Evolutionary conservation across 2,888 invertebrate species (phyloP).

Genomic region (Himalopsyche tibetana): DNA sequence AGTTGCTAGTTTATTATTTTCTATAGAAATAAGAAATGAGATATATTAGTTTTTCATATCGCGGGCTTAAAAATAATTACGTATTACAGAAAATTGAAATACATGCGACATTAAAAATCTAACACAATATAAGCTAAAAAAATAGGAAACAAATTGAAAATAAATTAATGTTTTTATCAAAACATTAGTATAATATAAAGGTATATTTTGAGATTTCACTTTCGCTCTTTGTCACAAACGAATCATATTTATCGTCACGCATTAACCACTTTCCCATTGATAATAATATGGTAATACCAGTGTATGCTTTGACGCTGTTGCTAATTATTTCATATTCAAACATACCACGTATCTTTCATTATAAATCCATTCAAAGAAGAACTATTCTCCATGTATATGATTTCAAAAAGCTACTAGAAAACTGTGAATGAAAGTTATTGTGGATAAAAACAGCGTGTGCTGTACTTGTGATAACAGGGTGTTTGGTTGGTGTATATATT

Average conservation of each 20-base stretch:
- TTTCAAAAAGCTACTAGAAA: not conserved
- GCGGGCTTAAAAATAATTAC: too few species aligned
- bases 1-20: too few species aligned
- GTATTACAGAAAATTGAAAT: too few species aligned
- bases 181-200: too few species aligned
- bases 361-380: not conserved
- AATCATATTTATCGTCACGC: not conserved
- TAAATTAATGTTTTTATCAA: too few species aligned
- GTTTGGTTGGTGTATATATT: not conserved
- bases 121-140: too few species aligned
- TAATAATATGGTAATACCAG: slow-evolving; percentile 2
- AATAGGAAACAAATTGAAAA: too few species aligned
- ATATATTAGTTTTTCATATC: too few species aligned
- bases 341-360: not conserved
- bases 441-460: not conserved
- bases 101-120: too few species aligned
- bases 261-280: not conserved
- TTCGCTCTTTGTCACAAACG: too few species aligned
- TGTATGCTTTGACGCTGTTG: not conserved
- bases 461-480: not conserved
- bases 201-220: too few species aligned
- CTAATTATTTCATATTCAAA: slow-evolving; percentile 10
- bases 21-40: too few species aligned
- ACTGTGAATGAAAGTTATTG: slow-evolving; percentile 2
- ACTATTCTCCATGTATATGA: not conserved